phyloP scores from a whole-genome alignment of 2,797 vertebrate species.

The Pteropus rufus region DNA sequence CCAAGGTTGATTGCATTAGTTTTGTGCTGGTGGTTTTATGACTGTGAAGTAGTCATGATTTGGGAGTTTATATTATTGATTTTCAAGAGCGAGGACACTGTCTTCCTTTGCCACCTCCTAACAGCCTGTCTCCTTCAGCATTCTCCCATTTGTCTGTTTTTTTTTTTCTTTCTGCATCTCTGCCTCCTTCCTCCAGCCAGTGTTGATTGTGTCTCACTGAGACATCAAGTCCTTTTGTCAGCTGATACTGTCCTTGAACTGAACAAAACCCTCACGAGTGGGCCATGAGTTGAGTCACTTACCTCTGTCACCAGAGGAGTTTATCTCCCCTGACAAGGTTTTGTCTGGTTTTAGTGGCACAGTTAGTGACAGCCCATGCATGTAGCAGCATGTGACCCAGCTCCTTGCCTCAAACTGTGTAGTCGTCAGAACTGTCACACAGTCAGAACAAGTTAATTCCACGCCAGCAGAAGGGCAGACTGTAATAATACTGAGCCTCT shows the following conservation, averaged over 20 bases:
- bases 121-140: not conserved
- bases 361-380: constrained; percentile 81
- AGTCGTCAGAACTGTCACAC: constrained; percentile 82
- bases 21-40: constrained; percentile 23
- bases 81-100: not conserved
- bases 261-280: constrained; percentile 75
- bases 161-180: constrained; percentile 12
- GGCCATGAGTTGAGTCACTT: constrained; percentile 71
- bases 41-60: not conserved
- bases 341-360: constrained; percentile 78
- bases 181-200: accelerated
- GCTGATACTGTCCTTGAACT: constrained; percentile 80
- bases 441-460: constrained; percentile 87
- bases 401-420: constrained; percentile 69
- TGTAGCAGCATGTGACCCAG: constrained; percentile 78
- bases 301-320: constrained; percentile 79
- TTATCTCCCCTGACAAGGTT: constrained; percentile 83
- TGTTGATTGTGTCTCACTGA: not conserved
- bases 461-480: constrained; percentile 64
- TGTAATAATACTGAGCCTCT: constrained; percentile 82
- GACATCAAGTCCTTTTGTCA: constrained; percentile 52
- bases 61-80: not conserved
- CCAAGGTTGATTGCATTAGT: not conserved
- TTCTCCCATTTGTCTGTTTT: not conserved
- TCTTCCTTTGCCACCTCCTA: not conserved